A percentile compares a stretch with the other conserved stretches of the same genome.
Evolutionary conservation across 2,113 vertebrate species (phyloP).

Genomic region (Anoplopoma fimbria): DNA sequence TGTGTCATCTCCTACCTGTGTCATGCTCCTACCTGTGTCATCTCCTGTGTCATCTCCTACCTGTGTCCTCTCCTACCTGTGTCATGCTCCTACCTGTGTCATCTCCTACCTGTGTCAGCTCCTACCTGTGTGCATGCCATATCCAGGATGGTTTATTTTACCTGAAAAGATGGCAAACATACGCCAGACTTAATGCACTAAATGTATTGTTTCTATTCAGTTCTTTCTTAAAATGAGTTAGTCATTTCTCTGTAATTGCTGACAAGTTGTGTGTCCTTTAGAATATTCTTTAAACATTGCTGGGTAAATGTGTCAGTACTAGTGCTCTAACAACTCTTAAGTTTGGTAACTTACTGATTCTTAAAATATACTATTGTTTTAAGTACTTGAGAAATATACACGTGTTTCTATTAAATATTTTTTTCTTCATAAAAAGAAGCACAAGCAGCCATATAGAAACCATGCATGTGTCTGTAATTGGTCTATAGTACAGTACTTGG

Average conservation of each 20-base stretch:
- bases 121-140: background rate
- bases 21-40: background rate
- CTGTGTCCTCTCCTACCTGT: background rate
- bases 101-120: background rate
- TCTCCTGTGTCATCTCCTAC: no score
- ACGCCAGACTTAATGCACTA: background rate
- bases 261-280: background rate
- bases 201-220: background rate
- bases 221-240: background rate
- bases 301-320: background rate
- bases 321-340: background rate
- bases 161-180: background rate
- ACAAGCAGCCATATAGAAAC: background rate
- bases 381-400: background rate
- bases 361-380: no score
- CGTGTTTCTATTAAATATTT: background rate
- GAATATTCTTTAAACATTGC: background rate
- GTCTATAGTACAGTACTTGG: background rate
- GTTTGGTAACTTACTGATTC: background rate
- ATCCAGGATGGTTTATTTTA: background rate
- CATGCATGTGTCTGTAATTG: background rate
- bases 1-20: no score
- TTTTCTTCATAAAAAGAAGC: background rate
- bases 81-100: background rate
- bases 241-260: background rate